Evolutionary conservation across 2,113 vertebrate genomes (phyloP).

Genomic region (human (Homo sapiens)): GRCh38 chr5:67350001-67350500

Average conservation of each 20-base stretch:
- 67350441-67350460: neutral
- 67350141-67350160: neutral
- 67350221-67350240: neutral
- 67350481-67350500: neutral
- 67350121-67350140: neutral
- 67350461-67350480: neutral
- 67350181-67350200: neutral
- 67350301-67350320: accelerated
- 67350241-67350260: neutral
- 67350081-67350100: accelerated
- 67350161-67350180: neutral
- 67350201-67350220: neutral
- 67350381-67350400: accelerated
- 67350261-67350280: neutral
- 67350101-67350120: neutral
- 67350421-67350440: neutral
- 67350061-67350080: neutral
- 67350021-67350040: neutral
- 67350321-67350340: neutral
- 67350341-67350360: neutral
- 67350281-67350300: accelerated
- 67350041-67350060: accelerated
- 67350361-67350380: neutral
- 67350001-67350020: neutral
- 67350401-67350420: neutral